Base-by-base conservation (phyloP, 2,797 vertebrate genomes). In the Pipistrellus nathusii region DNA sequence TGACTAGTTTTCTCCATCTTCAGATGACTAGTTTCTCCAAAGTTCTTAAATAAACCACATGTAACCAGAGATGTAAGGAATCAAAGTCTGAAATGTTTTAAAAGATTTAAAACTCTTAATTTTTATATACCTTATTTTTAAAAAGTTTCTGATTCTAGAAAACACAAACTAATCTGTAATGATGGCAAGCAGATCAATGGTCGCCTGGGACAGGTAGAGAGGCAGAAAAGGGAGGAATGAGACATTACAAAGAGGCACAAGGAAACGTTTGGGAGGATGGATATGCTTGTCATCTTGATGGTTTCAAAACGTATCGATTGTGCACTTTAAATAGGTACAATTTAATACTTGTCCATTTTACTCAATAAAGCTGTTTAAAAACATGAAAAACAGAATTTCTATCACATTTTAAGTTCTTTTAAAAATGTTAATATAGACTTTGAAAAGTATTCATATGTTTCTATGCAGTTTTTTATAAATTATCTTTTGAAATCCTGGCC, bases 401-500 rank as follows among this genome's bases (percentile, higher is more conserved):
- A 71, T 44, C 17, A 80, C n/a, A 84, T 93, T 90, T 93, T 72
- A 83, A 94, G 68, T 75, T 53, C 76, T 57, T 51, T 71, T 51
- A 80, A 90, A 82, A 64, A 41, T n/a, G 78, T 83, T 91, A 93
- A 82, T 55, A 81, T 69, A 82, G 23, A 80, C 53, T 18, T 83
- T 95, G 38, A 82, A 83, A 77, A 93, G 11, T 27, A 88, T 64
- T 66, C 35, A n/a, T 68, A n/a, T 30, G 25, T 59, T 93, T 85
- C 59, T 68, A 80, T 38, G 77, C 10, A 80, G n/a, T 73, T 82
- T 96, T 85, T 5, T 2, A 84, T 72, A 83, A 64, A 62, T 55
- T 62, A 87, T 20, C 68, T 94, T 91, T 82, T 32, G 48, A 96
- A 84, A 94, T 87, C n/a, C 72, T 82, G 59, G 53, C 90, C 38